Conservation (phyloP, 2,113 vertebrate species). For the Chaetops frenatus region DNA sequence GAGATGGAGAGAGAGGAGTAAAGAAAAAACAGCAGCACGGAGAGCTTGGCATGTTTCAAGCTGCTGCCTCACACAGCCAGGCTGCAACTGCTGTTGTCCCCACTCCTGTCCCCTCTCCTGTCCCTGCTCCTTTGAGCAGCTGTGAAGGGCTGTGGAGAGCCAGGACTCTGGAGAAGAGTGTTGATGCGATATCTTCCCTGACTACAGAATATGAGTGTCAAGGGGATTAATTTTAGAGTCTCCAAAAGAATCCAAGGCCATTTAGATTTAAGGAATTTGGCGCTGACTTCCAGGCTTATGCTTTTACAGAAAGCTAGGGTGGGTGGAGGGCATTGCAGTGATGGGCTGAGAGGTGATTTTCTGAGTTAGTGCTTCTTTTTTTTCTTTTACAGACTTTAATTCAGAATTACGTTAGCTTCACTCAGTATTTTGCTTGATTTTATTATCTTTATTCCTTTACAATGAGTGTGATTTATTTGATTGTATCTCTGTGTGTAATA, state of each 20-base stretch:
- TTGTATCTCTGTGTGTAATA: background rate
- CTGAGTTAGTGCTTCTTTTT: background rate
- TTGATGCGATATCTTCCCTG: background rate
- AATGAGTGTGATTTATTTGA: background rate
- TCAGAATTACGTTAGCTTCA: background rate
- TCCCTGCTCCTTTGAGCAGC: background rate
- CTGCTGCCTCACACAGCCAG: background rate
- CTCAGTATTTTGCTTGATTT: background rate
- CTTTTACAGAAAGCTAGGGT: background rate
- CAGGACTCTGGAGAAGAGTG: background rate
- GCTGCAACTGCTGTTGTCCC: accelerated
- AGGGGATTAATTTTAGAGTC: background rate
- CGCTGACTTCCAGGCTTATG: background rate
- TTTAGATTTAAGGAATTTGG: slow-evolving; percentile 25
- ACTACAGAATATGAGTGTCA: background rate
- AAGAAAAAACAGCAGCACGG: background rate
- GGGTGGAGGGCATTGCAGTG: background rate
- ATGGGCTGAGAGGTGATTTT: background rate
- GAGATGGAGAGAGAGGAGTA: background rate
- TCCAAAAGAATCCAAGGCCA: slow-evolving; percentile 10
- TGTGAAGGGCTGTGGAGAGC: background rate
- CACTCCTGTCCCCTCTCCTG: background rate
- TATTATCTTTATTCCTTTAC: background rate
- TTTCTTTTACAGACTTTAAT: background rate
- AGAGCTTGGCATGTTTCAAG: background rate